Percentiles rank a stretch among this genome's conserved stretches.
Conservation (phyloP, 2,113 vertebrate genomes). For the Zootoca vivipara region DNA sequence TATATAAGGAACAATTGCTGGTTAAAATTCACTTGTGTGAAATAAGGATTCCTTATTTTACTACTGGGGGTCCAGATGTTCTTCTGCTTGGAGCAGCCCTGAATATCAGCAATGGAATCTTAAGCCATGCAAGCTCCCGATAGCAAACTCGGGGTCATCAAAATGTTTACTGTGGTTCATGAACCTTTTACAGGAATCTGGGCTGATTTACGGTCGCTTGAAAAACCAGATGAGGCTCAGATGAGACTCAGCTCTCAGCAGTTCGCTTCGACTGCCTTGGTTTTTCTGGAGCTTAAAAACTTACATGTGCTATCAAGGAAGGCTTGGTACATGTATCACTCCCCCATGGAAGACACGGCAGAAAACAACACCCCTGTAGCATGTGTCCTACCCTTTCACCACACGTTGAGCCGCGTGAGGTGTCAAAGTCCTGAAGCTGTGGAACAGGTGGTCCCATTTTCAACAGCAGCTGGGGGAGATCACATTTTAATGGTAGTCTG, state of each 20-base stretch:
- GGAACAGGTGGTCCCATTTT: background rate
- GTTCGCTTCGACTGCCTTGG: background rate
- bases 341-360: no score
- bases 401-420: background rate
- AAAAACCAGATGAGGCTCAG: background rate
- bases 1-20: background rate
- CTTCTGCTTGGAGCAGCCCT: background rate
- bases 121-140: background rate
- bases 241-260: background rate
- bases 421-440: background rate
- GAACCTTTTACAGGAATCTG: background rate
- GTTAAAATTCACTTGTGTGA: accelerated
- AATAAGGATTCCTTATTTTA: background rate
- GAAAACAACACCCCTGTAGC: background rate
- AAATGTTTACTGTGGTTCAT: background rate
- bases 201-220: background rate
- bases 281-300: background rate
- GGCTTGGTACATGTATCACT: background rate
- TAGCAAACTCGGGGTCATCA: background rate
- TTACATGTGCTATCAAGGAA: accelerated
- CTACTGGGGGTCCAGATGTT: background rate
- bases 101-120: background rate
- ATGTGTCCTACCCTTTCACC: no score
- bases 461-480: background rate
- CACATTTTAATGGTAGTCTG: background rate